Evolutionary conservation across 2,113 vertebrate species (phyloP).

Genomic region (Prunella himalayana): DNA sequence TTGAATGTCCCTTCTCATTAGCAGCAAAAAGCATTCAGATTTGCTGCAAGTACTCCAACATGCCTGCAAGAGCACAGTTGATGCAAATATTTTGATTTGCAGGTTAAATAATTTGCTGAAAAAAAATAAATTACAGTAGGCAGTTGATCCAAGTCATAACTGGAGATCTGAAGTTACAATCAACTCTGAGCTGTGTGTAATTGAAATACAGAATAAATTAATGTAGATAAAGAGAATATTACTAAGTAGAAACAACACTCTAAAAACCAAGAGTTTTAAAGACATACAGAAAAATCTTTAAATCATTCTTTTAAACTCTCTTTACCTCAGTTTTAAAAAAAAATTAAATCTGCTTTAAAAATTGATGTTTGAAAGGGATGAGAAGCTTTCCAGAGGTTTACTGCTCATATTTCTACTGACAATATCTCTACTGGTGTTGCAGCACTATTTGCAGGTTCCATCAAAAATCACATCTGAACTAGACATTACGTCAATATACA

Average conservation of each 20-base stretch:
- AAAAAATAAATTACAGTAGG: background rate
- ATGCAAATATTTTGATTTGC: background rate
- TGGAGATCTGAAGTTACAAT: background rate
- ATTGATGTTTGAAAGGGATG: background rate
- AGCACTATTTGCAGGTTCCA: background rate
- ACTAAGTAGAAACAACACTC: background rate
- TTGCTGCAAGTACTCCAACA: background rate
- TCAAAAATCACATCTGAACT: background rate
- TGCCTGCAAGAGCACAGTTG: background rate
- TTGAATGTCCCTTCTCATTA: background rate
- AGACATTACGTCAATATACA: background rate
- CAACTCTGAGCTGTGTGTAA: background rate
- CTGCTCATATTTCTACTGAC: background rate
- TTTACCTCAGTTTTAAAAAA: background rate
- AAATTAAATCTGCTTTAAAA: background rate
- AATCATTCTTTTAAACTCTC: background rate
- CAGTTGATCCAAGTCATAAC: background rate
- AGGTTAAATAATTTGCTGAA: background rate
- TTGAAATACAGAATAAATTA: background rate
- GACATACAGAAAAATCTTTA: background rate
- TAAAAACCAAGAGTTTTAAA: background rate
- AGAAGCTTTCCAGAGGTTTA: background rate
- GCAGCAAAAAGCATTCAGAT: background rate
- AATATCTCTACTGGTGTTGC: background rate
- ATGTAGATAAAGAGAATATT: background rate